phyloP scores from a whole-genome alignment of 2,113 vertebrate genomes.

The Alaudala cheleensis region DNA sequence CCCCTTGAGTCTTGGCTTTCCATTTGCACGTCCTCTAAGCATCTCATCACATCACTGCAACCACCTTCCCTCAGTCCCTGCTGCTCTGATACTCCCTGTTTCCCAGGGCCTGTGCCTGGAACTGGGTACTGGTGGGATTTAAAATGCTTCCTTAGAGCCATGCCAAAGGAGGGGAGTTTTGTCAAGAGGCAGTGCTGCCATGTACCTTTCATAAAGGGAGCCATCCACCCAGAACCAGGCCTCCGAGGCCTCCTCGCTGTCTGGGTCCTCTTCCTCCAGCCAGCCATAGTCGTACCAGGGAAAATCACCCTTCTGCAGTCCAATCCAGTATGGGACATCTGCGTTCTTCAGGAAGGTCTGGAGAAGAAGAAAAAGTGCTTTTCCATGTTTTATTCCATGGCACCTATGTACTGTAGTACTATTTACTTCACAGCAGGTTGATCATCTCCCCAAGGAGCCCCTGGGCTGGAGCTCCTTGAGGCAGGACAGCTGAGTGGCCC shows the following conservation, averaged over 20 bases:
- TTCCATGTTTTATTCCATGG: neutral
- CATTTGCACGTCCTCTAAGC: neutral
- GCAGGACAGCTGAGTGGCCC: neutral
- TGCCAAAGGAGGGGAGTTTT: neutral
- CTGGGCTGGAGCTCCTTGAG: neutral
- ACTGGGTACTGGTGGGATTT: neutral
- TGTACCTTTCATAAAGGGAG: conserved; percentile 18
- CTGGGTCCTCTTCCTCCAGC: neutral
- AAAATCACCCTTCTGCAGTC: conserved; percentile 28
- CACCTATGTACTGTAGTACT: neutral
- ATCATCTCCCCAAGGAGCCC: neutral
- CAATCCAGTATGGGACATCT: conserved; percentile 26
- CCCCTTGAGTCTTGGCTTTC: rapidly evolving
- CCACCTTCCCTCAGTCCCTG: neutral
- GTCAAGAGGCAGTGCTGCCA: neutral
- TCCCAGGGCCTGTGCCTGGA: neutral
- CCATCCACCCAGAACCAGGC: conserved; percentile 58
- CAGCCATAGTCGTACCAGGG: conserved; percentile 34
- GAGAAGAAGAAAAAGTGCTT: neutral
- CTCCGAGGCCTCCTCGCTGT: rapidly evolving
- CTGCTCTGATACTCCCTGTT: neutral
- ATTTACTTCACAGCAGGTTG: neutral
- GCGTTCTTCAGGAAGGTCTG: conserved; percentile 50
- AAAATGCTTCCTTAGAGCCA: neutral
- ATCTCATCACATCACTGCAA: neutral